Base-by-base conservation (phyloP, 2,113 vertebrate genomes). In the Pseudonaja textilis region DNA sequence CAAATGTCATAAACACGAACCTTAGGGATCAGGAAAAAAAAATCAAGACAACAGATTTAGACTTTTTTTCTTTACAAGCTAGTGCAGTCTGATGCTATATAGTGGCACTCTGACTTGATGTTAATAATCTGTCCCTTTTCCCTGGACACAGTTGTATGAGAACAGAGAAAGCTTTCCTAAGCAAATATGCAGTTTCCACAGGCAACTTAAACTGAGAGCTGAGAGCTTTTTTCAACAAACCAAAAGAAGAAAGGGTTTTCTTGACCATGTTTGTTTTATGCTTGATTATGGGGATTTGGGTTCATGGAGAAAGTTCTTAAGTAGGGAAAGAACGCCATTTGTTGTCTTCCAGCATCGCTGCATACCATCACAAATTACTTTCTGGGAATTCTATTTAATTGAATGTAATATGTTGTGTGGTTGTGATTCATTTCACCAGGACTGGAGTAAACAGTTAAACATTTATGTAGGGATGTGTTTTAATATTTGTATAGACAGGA, bases 1-100 rank as follows among this genome's bases (percentile, higher is more conserved):
- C 94, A 97, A 96, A 97, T 97, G 96, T 97, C 96, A 96, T 95
- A 97, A 90, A 97, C 95, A 96, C 95, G 96, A 96, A 97, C 96
- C 96, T 97, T 97, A 96, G 97, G 96, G 95, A 97, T 97, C 95
- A 93, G 95, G 88, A n/a, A 18, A 91, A 91, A 56, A 85, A 94
- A 95, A 95, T 93, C 93, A 96, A 96, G 95, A 92, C 95, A 96
- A 95, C 96, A 97, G 95, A 97, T 96, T 94, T 95, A 96, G 96
- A 85, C n/a, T 89, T 96, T 93, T 50, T 97, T 97, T 92, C 96
- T 97, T 96, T 92, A 95, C 95, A 93, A 94, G 95, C 56, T 87
- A 96, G 94, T 94, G 85, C 93, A 96, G 95, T 92, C 95, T 95
- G 94, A 94, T 96, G 94, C 94, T 94, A 93, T 96, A 93, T 95